Evolutionary conservation across 2,888 invertebrate species (phyloP).

Genomic region (Heliconius aoede): DNA sequence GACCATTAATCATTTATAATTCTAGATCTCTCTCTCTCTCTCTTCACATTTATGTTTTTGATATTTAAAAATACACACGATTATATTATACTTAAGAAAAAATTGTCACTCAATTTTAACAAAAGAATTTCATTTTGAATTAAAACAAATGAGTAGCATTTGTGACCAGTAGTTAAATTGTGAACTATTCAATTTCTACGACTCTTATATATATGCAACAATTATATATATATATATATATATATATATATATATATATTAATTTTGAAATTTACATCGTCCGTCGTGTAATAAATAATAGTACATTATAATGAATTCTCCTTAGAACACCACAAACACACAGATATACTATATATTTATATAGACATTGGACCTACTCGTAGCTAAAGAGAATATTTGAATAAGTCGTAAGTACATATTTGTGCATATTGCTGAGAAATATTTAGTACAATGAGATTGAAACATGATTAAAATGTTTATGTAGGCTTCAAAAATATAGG

Average conservation of each 20-base stretch:
- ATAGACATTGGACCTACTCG: background rate
- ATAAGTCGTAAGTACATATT: background rate
- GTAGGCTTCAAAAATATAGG: no score
- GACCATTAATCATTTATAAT: no score
- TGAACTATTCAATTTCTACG: background rate
- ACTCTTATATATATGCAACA: no score
- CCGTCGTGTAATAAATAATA: background rate
- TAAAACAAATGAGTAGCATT: background rate
- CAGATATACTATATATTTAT: background rate
- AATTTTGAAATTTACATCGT: no score
- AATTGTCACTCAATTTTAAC: no score
- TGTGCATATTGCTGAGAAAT: background rate
- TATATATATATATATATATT: no score
- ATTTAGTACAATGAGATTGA: background rate
- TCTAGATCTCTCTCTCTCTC: no score
- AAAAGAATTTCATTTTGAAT: no score
- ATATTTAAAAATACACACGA: no score
- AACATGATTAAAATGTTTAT: background rate
- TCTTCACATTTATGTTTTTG: no score
- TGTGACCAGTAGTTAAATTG: background rate
- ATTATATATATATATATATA: no score
- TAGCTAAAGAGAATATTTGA: constrained; percentile 14
- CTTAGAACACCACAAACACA: background rate
- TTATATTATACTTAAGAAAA: no score
- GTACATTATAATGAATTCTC: background rate